phyloP scores from a whole-genome alignment of 2,888 invertebrate species.

The Patella depressa region DNA sequence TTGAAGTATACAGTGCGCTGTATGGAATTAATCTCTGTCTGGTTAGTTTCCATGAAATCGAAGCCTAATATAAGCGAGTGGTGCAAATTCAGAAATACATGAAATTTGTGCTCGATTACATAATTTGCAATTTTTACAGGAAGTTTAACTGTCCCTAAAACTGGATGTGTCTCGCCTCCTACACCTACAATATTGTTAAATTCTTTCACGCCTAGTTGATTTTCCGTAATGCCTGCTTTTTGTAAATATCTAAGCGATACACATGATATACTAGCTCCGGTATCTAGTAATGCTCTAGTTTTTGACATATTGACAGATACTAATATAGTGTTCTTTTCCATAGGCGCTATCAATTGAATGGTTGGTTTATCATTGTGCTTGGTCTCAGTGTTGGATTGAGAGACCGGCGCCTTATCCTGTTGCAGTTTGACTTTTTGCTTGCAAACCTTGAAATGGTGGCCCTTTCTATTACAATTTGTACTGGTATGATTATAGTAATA shows the following conservation, averaged over 20 bases:
- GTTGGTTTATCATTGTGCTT: neutral
- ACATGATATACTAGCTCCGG: neutral
- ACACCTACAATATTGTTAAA: constrained; percentile 15
- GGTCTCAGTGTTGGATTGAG: neutral
- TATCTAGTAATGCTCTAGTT: neutral
- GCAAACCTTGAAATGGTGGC: neutral
- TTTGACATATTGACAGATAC: neutral
- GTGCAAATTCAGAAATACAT: constrained; percentile 13
- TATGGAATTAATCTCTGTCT: constrained; percentile 28
- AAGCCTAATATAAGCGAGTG: constrained; percentile 25
- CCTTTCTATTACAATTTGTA: neutral
- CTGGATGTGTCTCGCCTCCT: constrained; percentile 16
- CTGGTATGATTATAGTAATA: neutral
- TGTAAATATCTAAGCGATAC: neutral
- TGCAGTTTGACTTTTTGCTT: neutral
- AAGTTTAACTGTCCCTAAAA: constrained; percentile 20
- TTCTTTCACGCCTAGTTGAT: neutral
- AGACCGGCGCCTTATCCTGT: neutral
- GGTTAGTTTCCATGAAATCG: constrained; percentile 34
- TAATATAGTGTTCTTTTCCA: neutral
- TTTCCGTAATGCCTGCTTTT: neutral
- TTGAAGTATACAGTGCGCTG: constrained; percentile 14
- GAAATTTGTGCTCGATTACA: constrained; percentile 15
- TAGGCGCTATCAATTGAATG: neutral
- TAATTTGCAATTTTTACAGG: neutral